Evolutionary conservation across 2,888 invertebrate species (phyloP), one percentile per base, ranked within the genome.

Genomic region (Drosophila testacea): DNA sequence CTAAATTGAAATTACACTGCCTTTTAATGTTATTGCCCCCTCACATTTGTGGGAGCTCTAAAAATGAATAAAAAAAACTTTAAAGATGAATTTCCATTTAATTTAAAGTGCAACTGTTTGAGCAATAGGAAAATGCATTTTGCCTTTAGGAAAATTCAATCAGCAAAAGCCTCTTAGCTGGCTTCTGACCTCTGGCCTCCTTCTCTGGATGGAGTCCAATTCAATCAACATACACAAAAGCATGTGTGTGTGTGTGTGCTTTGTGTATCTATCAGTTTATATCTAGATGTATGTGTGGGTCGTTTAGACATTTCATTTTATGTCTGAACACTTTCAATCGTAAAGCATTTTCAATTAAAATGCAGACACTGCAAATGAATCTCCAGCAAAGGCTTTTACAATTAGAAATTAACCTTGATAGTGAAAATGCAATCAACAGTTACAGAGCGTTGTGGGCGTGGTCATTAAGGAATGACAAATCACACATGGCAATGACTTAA

Each of bases 271-370:
- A 16, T 16, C 7, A 9, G 34, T 34, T 6, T 48, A 10, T 48
- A 32, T 56, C 11, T 30, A 13, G 28, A 16, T 41, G 30, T 39
- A n/a, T 50, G 16, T 50, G 34, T 59, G 9, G 13, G 10, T 42
- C n/a, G 22, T 22, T 54, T 51, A 38, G 27, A 13, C 38, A 51
- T 34, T 56, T 44, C 6, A 27, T 50, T 39, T 59, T 22, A 48
- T 59, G 32, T 48, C 39, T 41, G 10, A 48, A 52, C 64, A 68
- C 82, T 73, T 88, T 84, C 73, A 73, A 83, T 82, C 80, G 77
- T 79, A 71, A 84, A 82, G 77, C 48, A 54, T 62, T 39, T 62
- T 60, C 61, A 82, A 82, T 82, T 61, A 68, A 70, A 44, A 54
- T 44, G 54, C 66, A 57, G 48, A 57, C 48, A 56, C 42, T 9